Conservation (phyloP, 2,888 invertebrate species). For the Lapara coniferarum region DNA sequence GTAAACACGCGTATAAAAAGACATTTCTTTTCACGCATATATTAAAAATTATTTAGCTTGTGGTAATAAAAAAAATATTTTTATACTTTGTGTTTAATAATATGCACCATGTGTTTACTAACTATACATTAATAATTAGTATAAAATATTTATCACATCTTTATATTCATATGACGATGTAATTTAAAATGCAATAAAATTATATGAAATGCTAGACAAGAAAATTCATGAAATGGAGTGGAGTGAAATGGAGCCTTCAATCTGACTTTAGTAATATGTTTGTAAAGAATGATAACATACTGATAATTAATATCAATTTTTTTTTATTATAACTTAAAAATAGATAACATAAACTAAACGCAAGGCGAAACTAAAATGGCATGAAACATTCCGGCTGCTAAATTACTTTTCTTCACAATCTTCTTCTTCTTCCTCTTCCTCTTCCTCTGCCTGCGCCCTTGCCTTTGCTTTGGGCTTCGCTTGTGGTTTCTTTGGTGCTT, state of each 20-base stretch:
- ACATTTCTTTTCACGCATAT: conserved; percentile 37
- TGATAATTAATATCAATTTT: background rate
- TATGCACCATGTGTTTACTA: background rate
- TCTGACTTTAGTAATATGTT: background rate
- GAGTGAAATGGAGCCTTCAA: background rate
- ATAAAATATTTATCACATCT: background rate
- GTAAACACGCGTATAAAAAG: conserved; percentile 41
- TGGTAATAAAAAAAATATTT: background rate
- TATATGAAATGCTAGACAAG: too few species aligned
- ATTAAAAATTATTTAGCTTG: background rate
- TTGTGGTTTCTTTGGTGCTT: conserved; percentile 7
- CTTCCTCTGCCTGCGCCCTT: conserved; percentile 44
- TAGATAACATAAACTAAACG: conserved; percentile 33
- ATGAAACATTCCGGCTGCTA: conserved; percentile 37
- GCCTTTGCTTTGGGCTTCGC: conserved; percentile 45
- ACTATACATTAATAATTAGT: background rate
- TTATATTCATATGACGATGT: conserved; percentile 2
- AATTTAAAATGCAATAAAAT: background rate
- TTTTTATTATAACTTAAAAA: conserved; percentile 22
- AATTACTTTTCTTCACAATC: conserved; percentile 55
- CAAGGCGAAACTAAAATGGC: conserved; percentile 48
- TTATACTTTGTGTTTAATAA: background rate
- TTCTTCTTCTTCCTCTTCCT: conserved; percentile 45
- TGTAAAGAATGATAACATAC: background rate
- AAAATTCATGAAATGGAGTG: background rate